phyloP scores from a whole-genome alignment of 2,113 vertebrate species.

The Montifringilla adamsi region DNA sequence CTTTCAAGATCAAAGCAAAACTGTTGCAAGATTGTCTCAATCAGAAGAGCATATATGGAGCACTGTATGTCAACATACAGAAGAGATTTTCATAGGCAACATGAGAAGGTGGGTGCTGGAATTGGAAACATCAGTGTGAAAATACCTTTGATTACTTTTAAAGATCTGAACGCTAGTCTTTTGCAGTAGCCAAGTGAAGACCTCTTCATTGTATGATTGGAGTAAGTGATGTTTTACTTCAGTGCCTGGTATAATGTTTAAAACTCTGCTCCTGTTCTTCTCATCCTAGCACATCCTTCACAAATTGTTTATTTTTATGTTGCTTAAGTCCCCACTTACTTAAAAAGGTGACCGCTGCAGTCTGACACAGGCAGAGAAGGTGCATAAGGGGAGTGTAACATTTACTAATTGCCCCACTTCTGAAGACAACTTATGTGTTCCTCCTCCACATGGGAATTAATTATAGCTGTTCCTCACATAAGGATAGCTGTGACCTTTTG shows the following conservation, averaged over 20 bases:
- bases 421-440: not conserved
- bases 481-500: not conserved
- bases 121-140: not conserved
- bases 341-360: not conserved
- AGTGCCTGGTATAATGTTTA: not conserved
- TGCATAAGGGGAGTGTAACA: not conserved
- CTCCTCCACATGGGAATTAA: not conserved
- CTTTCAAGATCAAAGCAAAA: not conserved
- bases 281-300: not conserved
- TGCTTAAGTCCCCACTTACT: not conserved
- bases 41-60: not conserved
- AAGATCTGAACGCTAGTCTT: not conserved
- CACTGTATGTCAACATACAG: fast-evolving
- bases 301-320: not conserved
- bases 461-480: not conserved
- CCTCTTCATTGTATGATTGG: not conserved
- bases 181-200: not conserved
- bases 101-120: not conserved
- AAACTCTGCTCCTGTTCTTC: not conserved
- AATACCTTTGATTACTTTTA: not conserved
- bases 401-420: not conserved
- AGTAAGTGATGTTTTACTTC: not conserved
- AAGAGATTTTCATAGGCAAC: not conserved
- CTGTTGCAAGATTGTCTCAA: not conserved
- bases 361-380: not conserved